Evolutionary conservation across 2,888 invertebrate species (phyloP).

Genomic region (Drosophila suboccidentalis): DNA sequence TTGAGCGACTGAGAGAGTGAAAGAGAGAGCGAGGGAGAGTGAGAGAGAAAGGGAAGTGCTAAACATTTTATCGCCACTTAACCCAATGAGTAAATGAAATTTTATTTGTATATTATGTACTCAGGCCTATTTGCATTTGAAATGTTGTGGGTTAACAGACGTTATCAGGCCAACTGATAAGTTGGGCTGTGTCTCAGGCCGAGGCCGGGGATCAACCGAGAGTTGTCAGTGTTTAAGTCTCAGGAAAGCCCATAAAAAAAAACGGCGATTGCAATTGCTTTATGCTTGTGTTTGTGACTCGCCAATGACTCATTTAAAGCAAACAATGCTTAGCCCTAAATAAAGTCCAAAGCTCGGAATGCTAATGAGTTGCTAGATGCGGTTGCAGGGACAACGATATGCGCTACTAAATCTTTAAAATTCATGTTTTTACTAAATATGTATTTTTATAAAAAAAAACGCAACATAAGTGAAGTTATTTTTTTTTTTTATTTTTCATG

Average conservation of each 20-base stretch:
- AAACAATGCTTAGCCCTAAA: slow-evolving; percentile 52
- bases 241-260: slow-evolving; percentile 46
- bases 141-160: slow-evolving; percentile 15
- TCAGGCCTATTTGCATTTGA: slow-evolving; percentile 53
- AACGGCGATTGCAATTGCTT: slow-evolving; percentile 36
- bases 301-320: slow-evolving; percentile 68
- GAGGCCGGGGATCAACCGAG: slow-evolving; percentile 22
- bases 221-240: slow-evolving; percentile 43
- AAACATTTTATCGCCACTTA: slow-evolving; percentile 70
- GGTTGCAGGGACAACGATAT: slow-evolving; percentile 8
- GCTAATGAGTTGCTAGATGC: slow-evolving; percentile 55
- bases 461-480: background rate
- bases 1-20: background rate
- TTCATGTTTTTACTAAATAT: too few relatives aligned
- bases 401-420: slow-evolving; percentile 13
- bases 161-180: slow-evolving; percentile 22
- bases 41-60: slow-evolving; percentile 20
- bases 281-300: slow-evolving; percentile 48
- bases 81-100: slow-evolving; percentile 58
- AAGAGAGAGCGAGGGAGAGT: slow-evolving; percentile 4
- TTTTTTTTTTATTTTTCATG: background rate
- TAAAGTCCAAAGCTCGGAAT: slow-evolving; percentile 47
- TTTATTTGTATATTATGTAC: slow-evolving; percentile 44
- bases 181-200: slow-evolving; percentile 13
- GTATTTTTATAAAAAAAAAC: background rate